phyloP scores from a whole-genome alignment of 1,140 invertebrate genomes.

The Chironomus tepperi region DNA sequence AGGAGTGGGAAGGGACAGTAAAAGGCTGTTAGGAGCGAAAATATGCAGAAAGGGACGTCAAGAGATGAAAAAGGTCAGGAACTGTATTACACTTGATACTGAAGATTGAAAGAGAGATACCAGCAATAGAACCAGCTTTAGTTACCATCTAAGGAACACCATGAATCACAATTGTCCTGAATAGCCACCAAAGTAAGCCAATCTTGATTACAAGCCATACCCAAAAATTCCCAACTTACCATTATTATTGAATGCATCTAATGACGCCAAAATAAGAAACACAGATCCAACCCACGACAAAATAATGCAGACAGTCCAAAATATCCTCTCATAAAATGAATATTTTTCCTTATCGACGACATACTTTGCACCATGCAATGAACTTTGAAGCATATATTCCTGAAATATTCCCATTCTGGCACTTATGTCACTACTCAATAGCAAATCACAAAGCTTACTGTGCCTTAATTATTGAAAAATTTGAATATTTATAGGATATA shows the following conservation, averaged over 20 bases:
- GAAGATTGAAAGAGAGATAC: neutral
- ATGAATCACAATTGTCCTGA: no score
- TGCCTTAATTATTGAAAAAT: no score
- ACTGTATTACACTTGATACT: neutral
- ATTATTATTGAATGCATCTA: conserved; percentile 48
- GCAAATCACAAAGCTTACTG: no score
- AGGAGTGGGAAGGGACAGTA: no score
- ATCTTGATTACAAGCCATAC: no score
- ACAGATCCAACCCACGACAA: conserved; percentile 53
- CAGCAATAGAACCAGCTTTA: no score
- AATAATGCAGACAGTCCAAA: conserved; percentile 53
- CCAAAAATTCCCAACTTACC: conserved; percentile 23
- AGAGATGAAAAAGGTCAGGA: neutral
- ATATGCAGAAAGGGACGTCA: no score
- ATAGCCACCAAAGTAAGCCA: no score
- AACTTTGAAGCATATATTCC: conserved; percentile 41
- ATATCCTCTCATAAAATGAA: conserved; percentile 47
- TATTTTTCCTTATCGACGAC: conserved; percentile 43
- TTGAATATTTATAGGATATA: no score
- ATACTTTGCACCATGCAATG: conserved; percentile 47
- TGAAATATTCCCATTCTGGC: conserved; percentile 26
- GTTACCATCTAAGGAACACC: neutral
- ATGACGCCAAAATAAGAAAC: conserved; percentile 48
- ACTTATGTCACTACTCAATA: no score
- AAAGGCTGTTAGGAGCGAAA: no score